Evolutionary conservation across 2,113 vertebrate genomes (phyloP).

Genomic region (Opisthocomus hoazin): DNA sequence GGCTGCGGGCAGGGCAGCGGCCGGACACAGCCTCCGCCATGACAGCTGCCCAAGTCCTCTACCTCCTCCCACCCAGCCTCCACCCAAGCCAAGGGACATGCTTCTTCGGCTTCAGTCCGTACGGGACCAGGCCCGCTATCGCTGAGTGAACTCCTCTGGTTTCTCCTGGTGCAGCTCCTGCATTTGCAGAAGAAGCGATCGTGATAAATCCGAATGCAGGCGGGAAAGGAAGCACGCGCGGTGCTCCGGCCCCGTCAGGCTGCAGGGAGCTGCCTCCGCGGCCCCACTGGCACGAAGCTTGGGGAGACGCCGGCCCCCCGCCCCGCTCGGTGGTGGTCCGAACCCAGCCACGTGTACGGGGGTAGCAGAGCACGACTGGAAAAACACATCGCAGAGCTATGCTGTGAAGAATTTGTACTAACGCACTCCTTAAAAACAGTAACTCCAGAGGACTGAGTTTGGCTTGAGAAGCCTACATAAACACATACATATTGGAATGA

Average conservation of each 20-base stretch:
- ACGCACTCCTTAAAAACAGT: background rate
- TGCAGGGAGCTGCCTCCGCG: background rate
- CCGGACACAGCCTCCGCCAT: accelerated
- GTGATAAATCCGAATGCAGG: background rate
- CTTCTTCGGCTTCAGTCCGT: background rate
- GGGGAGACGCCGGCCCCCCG: background rate
- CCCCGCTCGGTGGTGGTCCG: background rate
- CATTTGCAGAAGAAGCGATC: background rate
- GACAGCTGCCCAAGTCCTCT: background rate
- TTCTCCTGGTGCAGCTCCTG: background rate
- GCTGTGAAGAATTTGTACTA: background rate
- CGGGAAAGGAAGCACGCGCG: accelerated
- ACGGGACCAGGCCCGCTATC: background rate
- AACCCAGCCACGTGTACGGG: background rate
- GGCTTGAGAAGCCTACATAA: background rate
- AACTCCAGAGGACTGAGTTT: background rate
- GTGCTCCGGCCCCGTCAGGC: background rate
- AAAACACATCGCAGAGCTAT: background rate
- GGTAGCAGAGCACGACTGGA: background rate
- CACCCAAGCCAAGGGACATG: background rate
- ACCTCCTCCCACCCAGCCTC: background rate
- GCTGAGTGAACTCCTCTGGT: background rate
- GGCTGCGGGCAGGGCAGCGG: background rate
- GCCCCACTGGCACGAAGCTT: background rate
- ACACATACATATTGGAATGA: background rate